Conservation (phyloP, 2,797 vertebrate genomes). For the Lates japonicus region DNA sequence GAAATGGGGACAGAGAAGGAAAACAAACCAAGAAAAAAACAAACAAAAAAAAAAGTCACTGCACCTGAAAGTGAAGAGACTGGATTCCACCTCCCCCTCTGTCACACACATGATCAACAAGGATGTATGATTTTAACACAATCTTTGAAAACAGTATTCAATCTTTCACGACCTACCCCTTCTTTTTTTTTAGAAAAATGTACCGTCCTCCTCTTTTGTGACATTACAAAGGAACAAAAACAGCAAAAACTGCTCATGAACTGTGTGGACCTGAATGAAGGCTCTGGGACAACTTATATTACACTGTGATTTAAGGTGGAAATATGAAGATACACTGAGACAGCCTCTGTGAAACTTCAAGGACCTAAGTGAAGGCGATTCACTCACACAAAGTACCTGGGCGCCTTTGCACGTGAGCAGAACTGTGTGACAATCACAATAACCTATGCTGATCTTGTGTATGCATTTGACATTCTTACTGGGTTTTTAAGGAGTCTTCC, state of each 20-base stretch:
- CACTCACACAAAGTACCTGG: conserved; percentile 23
- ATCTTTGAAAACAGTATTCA: conserved; percentile 81
- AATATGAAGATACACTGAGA: conserved; percentile 51
- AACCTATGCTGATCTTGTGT: conserved; percentile 61
- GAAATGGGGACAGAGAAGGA: conserved; percentile 48
- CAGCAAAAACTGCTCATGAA: conserved; percentile 41
- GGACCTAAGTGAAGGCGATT: conserved; percentile 21
- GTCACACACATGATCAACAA: conserved; percentile 77
- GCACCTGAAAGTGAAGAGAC: conserved; percentile 59
- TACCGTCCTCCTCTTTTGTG: conserved; percentile 56
- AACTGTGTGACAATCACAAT: conserved; percentile 76
- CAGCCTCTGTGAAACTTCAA: conserved; percentile 36
- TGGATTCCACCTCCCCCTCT: conserved; percentile 47
- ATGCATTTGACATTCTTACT: conserved; percentile 56
- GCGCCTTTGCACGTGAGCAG: conserved; percentile 43
- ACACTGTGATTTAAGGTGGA: conserved; percentile 69
- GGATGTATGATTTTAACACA: conserved; percentile 74
- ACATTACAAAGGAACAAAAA: conserved; percentile 77
- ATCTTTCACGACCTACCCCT: conserved; percentile 42
- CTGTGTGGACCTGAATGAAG: conserved; percentile 42
- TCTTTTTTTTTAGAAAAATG: conserved; percentile 3
- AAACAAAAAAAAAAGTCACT: conserved; percentile 24
- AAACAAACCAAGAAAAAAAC: conserved; percentile 16
- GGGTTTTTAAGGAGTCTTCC: conserved; percentile 83
- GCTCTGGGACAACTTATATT: conserved; percentile 33